phyloP scores from a whole-genome alignment of 1,140 invertebrate genomes.

The Panonychus citri region DNA sequence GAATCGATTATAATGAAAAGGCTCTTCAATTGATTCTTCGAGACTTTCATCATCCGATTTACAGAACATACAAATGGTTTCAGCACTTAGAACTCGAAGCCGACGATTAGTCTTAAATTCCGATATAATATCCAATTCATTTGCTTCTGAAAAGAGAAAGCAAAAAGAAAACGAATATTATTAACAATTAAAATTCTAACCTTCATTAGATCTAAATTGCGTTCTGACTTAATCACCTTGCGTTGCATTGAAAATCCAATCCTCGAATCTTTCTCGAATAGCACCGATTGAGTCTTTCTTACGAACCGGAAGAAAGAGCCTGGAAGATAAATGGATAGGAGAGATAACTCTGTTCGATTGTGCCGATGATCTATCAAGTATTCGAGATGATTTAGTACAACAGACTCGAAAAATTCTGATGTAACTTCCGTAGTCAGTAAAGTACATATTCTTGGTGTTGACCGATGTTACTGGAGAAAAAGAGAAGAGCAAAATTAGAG shows the following conservation, averaged over 20 bases:
- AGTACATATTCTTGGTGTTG: constrained; percentile 9
- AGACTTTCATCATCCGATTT: constrained; percentile 4
- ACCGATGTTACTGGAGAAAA: background rate
- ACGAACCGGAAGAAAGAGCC: constrained; percentile 4
- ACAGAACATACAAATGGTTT: constrained; percentile 7
- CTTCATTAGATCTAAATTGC: no score
- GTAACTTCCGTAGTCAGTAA: constrained; percentile 14
- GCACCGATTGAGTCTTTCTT: constrained; percentile 8
- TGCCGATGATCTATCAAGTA: background rate
- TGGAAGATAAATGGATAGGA: background rate
- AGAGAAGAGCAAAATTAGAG: no score
- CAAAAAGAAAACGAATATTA: no score
- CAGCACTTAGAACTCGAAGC: constrained; percentile 1
- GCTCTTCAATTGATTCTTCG: constrained; percentile 1
- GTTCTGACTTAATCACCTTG: no score
- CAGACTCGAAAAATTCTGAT: constrained; percentile 15
- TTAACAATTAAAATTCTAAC: no score
- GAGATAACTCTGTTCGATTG: background rate
- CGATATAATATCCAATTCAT: no score
- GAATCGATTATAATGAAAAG: constrained; percentile 10
- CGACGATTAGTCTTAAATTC: no score
- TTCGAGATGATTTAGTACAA: constrained; percentile 3
- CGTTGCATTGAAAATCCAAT: background rate
- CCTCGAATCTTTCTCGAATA: constrained; percentile 3
- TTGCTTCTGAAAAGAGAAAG: no score